A percentile compares a stretch with the other conserved stretches of the same genome.
Conservation (phyloP, 2,888 invertebrate species). For the Neoascia interrupta region DNA sequence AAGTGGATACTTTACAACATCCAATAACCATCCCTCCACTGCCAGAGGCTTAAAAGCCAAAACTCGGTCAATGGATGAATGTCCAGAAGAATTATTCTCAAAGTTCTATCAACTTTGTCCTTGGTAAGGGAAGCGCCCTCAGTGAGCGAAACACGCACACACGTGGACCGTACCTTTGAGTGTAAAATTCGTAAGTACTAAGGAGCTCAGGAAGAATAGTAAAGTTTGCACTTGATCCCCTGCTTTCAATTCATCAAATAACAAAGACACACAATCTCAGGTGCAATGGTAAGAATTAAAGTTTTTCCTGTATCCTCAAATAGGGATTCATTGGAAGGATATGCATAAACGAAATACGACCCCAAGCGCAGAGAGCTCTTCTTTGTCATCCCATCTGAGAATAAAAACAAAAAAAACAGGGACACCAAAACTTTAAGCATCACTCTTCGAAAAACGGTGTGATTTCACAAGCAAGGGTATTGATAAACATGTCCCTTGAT, state of each 20-base stretch:
- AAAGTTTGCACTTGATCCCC: constrained; percentile 58
- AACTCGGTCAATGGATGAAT: constrained; percentile 39
- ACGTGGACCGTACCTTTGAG: constrained; percentile 48
- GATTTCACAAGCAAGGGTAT: background rate
- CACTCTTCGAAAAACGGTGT: constrained; percentile 8
- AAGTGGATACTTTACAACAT: background rate
- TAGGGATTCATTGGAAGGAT: constrained; percentile 23
- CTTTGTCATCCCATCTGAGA: background rate
- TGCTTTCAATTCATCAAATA: constrained; percentile 61
- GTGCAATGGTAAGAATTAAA: constrained; percentile 43
- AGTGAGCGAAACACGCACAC: no score
- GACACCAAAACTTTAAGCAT: constrained; percentile 7
- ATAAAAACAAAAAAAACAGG: background rate
- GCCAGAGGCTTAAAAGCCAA: no score
- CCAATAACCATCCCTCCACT: background rate
- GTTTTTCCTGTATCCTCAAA: constrained; percentile 18
- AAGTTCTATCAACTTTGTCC: constrained; percentile 45
- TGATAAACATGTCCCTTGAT: constrained; percentile 35
- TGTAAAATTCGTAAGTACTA: constrained; percentile 53
- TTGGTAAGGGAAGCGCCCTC: background rate
- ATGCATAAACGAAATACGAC: no score
- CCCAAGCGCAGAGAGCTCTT: no score
- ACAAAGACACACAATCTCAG: constrained; percentile 23
- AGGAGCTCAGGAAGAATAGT: constrained; percentile 38
- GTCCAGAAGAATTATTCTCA: constrained; percentile 41